Percentiles rank a stretch among this genome's conserved stretches.
These are phyloP conservation scores for Deilephila elpenor DNA, from an alignment of 2,888 invertebrate species.

Conservation along the genomic window DNA sequence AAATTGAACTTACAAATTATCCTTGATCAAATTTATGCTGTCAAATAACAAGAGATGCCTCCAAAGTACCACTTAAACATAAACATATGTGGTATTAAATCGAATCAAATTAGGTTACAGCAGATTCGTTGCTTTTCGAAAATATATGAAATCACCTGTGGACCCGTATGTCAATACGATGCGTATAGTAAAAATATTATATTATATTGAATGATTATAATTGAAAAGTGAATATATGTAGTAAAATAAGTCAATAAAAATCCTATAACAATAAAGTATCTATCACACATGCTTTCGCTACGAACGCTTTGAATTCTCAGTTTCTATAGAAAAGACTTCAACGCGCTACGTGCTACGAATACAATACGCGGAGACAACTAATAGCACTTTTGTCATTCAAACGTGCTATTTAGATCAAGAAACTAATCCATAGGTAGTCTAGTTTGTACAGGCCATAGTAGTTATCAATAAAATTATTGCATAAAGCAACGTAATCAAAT, in stretches of 20 bases:
- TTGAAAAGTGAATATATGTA: neutral
- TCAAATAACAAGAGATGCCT: neutral
- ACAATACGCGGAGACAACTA: neutral
- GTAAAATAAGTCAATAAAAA: neutral
- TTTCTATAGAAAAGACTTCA: conserved; percentile 70
- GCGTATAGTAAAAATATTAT: too few species aligned
- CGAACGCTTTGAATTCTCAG: neutral
- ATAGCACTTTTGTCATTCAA: neutral
- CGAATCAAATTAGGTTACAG: neutral
- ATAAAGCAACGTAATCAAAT: conserved; percentile 42
- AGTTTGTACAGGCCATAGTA: conserved; percentile 11
- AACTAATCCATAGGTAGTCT: conserved; percentile 1
- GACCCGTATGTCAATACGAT: too few species aligned
- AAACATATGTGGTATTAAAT: neutral
- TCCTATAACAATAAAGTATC: neutral
- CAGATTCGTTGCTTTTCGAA: neutral
- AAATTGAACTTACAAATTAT: conserved; percentile 25
- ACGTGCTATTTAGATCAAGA: neutral
- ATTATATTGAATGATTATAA: neutral
- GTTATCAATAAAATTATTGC: conserved; percentile 23
- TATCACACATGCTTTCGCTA: conserved; percentile 1
- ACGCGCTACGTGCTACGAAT: conserved; percentile 56
- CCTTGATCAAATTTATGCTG: conserved; percentile 12
- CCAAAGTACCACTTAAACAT: too few species aligned
- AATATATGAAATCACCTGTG: too few species aligned